Evolutionary conservation across 1,140 invertebrate genomes (phyloP).

Genomic region (Ooceraea biroi): DNA sequence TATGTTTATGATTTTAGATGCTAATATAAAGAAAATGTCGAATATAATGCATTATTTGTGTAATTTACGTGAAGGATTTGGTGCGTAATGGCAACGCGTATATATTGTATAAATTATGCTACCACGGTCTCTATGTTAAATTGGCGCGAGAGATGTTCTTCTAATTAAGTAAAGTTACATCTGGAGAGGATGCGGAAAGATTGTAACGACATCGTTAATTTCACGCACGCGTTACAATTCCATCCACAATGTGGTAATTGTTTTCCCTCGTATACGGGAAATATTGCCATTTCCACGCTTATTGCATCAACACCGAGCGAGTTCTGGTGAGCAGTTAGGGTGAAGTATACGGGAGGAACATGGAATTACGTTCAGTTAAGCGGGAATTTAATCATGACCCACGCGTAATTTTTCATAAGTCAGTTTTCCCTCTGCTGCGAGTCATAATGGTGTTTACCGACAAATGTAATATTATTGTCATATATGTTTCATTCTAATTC

Average conservation of each 20-base stretch:
- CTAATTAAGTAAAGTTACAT: constrained; percentile 6
- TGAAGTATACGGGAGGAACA: not conserved
- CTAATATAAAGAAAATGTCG: too few relatives aligned
- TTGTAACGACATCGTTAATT: not conserved
- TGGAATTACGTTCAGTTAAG: constrained; percentile 26
- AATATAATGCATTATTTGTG: too few relatives aligned
- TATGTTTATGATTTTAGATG: too few relatives aligned
- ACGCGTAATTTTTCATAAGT: constrained; percentile 21
- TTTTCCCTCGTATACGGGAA: not conserved
- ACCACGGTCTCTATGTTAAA: not conserved
- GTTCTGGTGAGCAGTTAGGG: not conserved
- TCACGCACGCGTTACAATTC: not conserved
- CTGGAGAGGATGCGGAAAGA: not conserved
- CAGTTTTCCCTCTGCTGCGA: not conserved
- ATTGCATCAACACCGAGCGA: constrained; percentile 40
- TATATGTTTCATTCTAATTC: too few relatives aligned
- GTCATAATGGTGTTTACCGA: not conserved
- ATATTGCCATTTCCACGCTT: constrained; percentile 11
- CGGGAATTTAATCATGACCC: not conserved
- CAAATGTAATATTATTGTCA: not conserved
- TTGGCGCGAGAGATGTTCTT: not conserved
- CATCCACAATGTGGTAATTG: constrained; percentile 6
- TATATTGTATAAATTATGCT: not conserved
- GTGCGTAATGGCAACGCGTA: not conserved
- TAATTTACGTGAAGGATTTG: not conserved